phyloP scores from a whole-genome alignment of 2,797 vertebrate species.

The Pampus argenteus region DNA sequence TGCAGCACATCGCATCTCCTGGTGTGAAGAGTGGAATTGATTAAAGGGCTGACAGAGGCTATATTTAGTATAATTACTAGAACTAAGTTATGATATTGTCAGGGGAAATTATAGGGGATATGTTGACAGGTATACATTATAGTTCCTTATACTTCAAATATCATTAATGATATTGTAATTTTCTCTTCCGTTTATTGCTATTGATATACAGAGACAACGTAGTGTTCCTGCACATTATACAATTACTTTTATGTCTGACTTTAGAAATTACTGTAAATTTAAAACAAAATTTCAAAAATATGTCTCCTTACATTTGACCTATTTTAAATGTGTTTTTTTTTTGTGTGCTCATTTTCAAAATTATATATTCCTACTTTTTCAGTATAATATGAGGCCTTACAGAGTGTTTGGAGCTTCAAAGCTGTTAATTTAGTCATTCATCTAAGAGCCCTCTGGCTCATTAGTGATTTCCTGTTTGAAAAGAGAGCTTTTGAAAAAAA shows the following conservation, averaged over 20 bases:
- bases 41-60: slow-evolving; percentile 20
- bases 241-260: neutral
- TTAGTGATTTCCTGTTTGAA: slow-evolving; percentile 67
- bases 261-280: slow-evolving; percentile 23
- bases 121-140: slow-evolving; percentile 32
- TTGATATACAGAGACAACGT: slow-evolving; percentile 2
- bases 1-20: slow-evolving; percentile 27
- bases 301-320: slow-evolving; percentile 35
- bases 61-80: slow-evolving; percentile 8
- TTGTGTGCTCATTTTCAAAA: slow-evolving; percentile 43
- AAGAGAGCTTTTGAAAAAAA: slow-evolving; percentile 63
- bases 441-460: slow-evolving; percentile 53
- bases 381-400: slow-evolving; percentile 25
- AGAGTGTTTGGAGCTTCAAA: slow-evolving; percentile 38
- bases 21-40: slow-evolving; percentile 15
- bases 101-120: slow-evolving; percentile 4
- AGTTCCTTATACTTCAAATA: slow-evolving; percentile 21
- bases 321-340: slow-evolving; percentile 31
- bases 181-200: slow-evolving; percentile 13
- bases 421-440: slow-evolving; percentile 59
- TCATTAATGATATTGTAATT: slow-evolving; percentile 26
- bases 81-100: slow-evolving; percentile 27
- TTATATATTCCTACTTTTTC: slow-evolving; percentile 29
- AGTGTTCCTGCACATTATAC: slow-evolving; percentile 3
- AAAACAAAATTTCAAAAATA: slow-evolving; percentile 25